Evolutionary conservation across 2,797 vertebrate species (phyloP).

Genomic region (Acestrorhynchus altus): DNA sequence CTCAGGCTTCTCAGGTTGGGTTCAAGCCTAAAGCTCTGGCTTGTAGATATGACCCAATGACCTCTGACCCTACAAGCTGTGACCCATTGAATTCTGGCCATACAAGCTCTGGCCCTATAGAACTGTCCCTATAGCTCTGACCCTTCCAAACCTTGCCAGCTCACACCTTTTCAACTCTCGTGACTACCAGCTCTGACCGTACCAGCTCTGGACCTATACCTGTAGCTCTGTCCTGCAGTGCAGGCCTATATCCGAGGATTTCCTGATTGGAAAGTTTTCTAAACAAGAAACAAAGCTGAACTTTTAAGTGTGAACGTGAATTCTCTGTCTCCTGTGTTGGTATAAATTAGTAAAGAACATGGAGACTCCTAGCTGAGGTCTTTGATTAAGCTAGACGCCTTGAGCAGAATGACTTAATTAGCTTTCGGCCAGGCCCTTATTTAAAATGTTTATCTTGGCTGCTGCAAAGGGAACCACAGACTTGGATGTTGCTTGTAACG

Average conservation of each 20-base stretch:
- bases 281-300: constrained; percentile 17
- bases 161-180: too few species aligned
- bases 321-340: constrained; percentile 10
- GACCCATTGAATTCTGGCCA: too few species aligned
- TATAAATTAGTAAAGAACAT: constrained; percentile 47
- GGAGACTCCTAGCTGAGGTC: constrained; percentile 40
- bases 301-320: constrained; percentile 12
- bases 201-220: too few species aligned
- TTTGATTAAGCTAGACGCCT: constrained; percentile 55
- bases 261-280: not conserved
- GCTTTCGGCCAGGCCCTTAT: constrained; percentile 49
- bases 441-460: constrained; percentile 62
- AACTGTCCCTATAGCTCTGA: too few species aligned
- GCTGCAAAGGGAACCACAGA: constrained; percentile 27
- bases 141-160: too few species aligned
- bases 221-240: not conserved
- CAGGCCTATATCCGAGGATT: not conserved
- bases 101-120: too few species aligned
- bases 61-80: too few species aligned
- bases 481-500: constrained; percentile 47
- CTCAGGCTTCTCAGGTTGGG: too few species aligned
- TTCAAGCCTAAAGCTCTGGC: constrained; percentile 3
- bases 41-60: not conserved
- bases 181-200: too few species aligned
- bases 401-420: constrained; percentile 56